Conservation (phyloP, 2,797 vertebrate genomes). For the Heterohyrax brucei region DNA sequence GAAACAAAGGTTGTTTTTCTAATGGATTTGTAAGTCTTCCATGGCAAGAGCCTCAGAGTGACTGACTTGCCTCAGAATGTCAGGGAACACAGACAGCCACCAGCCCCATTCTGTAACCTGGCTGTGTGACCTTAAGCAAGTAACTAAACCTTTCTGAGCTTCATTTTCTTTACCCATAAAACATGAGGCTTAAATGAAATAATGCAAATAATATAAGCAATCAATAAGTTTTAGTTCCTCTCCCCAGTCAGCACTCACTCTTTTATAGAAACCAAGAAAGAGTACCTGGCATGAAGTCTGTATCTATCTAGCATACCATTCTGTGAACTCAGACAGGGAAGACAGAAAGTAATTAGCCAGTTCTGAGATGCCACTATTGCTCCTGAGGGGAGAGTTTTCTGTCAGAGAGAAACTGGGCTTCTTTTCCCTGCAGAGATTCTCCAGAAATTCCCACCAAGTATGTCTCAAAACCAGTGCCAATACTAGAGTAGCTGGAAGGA, state of each 20-base stretch:
- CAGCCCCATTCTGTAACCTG: not conserved
- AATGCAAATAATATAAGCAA: not conserved
- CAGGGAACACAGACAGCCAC: not conserved
- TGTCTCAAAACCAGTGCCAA: not conserved
- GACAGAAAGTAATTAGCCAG: not conserved
- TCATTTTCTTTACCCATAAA: not conserved
- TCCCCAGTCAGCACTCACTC: not conserved
- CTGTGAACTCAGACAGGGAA: not conserved
- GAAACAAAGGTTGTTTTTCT: constrained; percentile 46
- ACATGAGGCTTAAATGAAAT: not conserved
- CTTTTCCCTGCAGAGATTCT: not conserved
- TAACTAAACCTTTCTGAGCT: not conserved
- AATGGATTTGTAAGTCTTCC: not conserved
- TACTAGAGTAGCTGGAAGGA: not conserved
- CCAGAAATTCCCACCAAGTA: constrained; percentile 36
- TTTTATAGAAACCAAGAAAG: not conserved
- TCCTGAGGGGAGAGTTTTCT: not conserved
- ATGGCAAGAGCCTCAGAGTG: not conserved
- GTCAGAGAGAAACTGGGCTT: constrained; percentile 14
- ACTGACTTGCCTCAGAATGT: not conserved
- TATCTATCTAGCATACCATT: not conserved
- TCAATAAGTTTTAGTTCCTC: not conserved
- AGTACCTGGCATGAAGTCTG: not conserved
- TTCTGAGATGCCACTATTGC: not conserved
- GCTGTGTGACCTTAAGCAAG: not conserved